Evolutionary conservation across 2,113 vertebrate species (phyloP), one percentile per base, ranked within the genome.

Genomic region (Coreoperca whiteheadi): DNA sequence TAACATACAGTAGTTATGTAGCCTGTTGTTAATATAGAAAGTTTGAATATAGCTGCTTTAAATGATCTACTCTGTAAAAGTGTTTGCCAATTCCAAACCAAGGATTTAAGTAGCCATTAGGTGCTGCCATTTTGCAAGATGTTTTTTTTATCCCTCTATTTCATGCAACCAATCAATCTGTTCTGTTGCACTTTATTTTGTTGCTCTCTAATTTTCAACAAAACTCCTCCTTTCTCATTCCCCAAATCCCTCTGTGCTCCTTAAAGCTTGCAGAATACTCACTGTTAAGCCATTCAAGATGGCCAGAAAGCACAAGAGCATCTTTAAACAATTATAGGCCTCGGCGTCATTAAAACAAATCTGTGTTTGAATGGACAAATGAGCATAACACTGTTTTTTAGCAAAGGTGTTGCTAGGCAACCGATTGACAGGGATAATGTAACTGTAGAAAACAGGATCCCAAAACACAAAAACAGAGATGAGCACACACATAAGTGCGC

Each of bases 241-340:
- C 21, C 21, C 8, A 66, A 66, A 80, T 11, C 82, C 84, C 66
- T 39, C 77, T 16, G 57, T 23, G 60, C 41, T 87, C 59, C 32
- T 86, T 57, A 72, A 88, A 77, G 43, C 57, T 81, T 32, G 30
- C 78, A 77, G 84, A 57, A 71, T 80, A 50, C 66, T 90, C 25
- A 6, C 25, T 74, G 66, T 79, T 88, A 74, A 85, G 53, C 77
- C 43, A 68, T 86, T 78, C 56, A 87, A 85, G 67, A 90, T 82
- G 81, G 59, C 77, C 65, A 54, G 70, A 75, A 41, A 56, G 51
- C 50, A 28, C 68, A 43, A 54, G 41, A 60, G 81, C 92, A 92
- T 92, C 87, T 92, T 91, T 61, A 94, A 92, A 86, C 85, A 87
- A 91, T 91, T 92, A 89, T 53, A 23, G 75, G 70, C 82, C n/a